Percentiles rank a stretch among this genome's conserved stretches.
Evolutionary conservation across 2,888 invertebrate genomes (phyloP).

Genomic region (Caenorhabditis drosophilae): DNA sequence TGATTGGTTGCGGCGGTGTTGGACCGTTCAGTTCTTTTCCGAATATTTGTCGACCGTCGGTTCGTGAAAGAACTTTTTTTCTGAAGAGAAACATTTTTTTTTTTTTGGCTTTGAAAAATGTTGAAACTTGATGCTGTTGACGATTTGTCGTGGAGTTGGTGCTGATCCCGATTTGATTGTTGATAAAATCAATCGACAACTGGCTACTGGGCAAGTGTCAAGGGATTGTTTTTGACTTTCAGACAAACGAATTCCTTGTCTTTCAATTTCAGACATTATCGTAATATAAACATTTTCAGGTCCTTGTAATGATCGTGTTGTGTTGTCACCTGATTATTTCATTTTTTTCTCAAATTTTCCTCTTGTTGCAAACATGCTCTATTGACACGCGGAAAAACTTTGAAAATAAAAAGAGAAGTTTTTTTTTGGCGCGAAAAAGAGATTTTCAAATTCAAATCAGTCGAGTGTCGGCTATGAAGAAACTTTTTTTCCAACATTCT

Average conservation of each 20-base stretch:
- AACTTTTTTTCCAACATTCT: no score
- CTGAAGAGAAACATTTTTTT: slow-evolving; percentile 27
- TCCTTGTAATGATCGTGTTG: slow-evolving; percentile 48
- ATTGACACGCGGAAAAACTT: no score
- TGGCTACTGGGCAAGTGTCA: slow-evolving; percentile 61
- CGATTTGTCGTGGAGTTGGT: slow-evolving; percentile 43
- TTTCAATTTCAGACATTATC: slow-evolving; percentile 61
- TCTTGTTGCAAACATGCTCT: no score
- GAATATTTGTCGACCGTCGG: slow-evolving; percentile 59
- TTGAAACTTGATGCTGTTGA: slow-evolving; percentile 48
- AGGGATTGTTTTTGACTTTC: slow-evolving; percentile 62
- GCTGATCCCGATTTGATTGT: slow-evolving; percentile 39
- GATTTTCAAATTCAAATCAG: no score
- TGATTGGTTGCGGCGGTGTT: slow-evolving; percentile 66
- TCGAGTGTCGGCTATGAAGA: no score
- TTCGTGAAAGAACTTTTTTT: slow-evolving; percentile 52
- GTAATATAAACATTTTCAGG: slow-evolving; percentile 65
- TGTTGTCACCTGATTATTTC: slow-evolving; percentile 40
- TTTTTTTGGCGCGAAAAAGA: no score
- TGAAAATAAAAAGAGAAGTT: no score
- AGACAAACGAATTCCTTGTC: slow-evolving; percentile 52
- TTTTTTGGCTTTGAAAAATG: no score
- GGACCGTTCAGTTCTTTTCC: slow-evolving; percentile 63
- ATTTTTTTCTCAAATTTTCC: no score
- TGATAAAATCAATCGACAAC: slow-evolving; percentile 71